Conservation (phyloP, 37 sponge, comb jelly and placozoan genomes). For the Halisarca cf. caerulea region DNA sequence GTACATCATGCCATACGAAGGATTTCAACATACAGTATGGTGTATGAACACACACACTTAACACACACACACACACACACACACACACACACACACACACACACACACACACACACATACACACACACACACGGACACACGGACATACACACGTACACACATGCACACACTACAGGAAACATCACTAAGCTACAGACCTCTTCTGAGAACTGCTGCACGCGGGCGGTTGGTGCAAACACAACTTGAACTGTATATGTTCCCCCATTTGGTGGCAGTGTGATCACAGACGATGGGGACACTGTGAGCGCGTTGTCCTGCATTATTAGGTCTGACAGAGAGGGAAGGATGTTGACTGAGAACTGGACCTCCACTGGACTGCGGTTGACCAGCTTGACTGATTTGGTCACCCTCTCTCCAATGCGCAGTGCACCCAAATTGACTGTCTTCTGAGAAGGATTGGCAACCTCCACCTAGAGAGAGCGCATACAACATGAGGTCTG, state of each 20-base stretch:
- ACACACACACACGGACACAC: too few species aligned
- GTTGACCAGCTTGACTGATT: constrained; percentile 81
- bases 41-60: neutral
- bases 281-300: constrained; percentile 66
- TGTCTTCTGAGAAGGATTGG: constrained; percentile 71
- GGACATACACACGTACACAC: too few species aligned
- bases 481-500: too few species aligned
- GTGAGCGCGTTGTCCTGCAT: constrained; percentile 59
- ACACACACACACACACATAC: too few species aligned
- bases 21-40: neutral
- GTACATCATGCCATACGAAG: too few species aligned
- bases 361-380: constrained; percentile 69
- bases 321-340: constrained; percentile 58
- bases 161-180: too few species aligned
- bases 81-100: too few species aligned
- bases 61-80: too few species aligned
- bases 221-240: constrained; percentile 67
- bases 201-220: constrained; percentile 86
- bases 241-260: constrained; percentile 51
- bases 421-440: constrained; percentile 87
- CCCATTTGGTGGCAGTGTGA: constrained; percentile 69
- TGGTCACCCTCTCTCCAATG: constrained; percentile 48
- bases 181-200: constrained; percentile 76
- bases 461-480: constrained; percentile 67
- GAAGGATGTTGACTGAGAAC: constrained; percentile 60